Evolutionary conservation across 2,113 vertebrate species (phyloP), one percentile per base, ranked within the genome.

Genomic region (Leuciscus idus): DNA sequence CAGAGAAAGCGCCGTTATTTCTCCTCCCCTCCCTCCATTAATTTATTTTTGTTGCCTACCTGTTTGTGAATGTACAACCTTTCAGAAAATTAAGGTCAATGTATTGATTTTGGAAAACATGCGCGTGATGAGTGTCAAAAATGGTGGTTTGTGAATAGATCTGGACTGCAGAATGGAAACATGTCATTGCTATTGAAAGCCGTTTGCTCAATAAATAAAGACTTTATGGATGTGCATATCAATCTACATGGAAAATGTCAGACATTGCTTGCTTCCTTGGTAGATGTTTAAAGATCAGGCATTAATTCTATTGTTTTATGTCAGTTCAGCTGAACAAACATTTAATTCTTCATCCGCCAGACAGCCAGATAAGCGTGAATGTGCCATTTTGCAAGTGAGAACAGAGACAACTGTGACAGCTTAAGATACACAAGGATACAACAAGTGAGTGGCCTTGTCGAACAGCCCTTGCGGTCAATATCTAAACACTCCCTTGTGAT

Each of bases 31-130:
- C 81, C 46, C 61, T 70, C 26, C 82, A 11, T 73, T 39, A 1
- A 84, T 84, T 84, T 73, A 73, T 73, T 73, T 84, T 52, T 73
- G 50, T 43, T 84, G 48, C 23, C 81, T 84, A 84, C 82, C 82
- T 84, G 68, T 84, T 72, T 59, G 23, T 84, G 33, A 13, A 74
- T 39, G 48, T 26, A 39, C 82, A 84, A 57, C 82, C 82, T 73
- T 36, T 74, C 30, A 6, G 6, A 17, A 74, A 73, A 84, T 39
- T 84, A 73, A 84, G 48, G 64, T 72, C 36, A 73, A 68, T 33
- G 21, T 39, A 73, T 73, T 73, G 81, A 73, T 84, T 73, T 73
- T 57, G 68, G 82, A 5, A 57, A 73, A 28, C 19, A n/a, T 30
- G 26, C n/a, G 55, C 33, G 68, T 19, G 64, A 57, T 59, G 23